Conservation (phyloP, 2,888 invertebrate species). For the Nomada fucata region DNA sequence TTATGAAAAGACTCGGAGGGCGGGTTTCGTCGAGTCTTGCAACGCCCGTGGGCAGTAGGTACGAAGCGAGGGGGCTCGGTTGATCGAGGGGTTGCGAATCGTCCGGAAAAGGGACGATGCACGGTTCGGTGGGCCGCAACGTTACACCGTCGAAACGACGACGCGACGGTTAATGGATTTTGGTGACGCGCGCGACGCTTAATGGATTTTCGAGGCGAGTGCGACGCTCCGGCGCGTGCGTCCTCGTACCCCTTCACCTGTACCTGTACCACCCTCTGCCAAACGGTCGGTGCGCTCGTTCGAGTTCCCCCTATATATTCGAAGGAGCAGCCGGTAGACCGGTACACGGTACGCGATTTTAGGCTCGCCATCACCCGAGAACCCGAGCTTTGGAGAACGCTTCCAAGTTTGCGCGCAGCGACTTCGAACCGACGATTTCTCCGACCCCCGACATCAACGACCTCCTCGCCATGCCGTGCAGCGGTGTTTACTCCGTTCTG, state of each 20-base stretch:
- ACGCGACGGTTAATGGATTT: constrained; percentile 35
- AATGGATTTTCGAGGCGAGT: constrained; percentile 39
- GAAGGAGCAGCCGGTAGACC: constrained; percentile 69
- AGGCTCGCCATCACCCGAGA: constrained; percentile 27
- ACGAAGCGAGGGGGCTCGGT: no score
- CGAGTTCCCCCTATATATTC: constrained; percentile 75
- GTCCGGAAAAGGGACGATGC: not conserved
- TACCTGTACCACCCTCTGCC: not conserved
- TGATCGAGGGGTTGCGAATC: not conserved
- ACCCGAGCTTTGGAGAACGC: not conserved
- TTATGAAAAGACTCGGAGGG: no score
- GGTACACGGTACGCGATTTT: constrained; percentile 67
- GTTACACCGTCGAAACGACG: not conserved
- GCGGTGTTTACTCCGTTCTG: constrained; percentile 6
- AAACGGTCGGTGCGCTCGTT: constrained; percentile 26
- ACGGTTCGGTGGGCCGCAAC: not conserved
- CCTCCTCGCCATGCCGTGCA: constrained; percentile 1
- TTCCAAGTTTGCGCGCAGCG: not conserved
- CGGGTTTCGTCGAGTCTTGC: not conserved
- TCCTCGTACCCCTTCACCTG: constrained; percentile 24
- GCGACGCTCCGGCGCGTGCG: constrained; percentile 41
- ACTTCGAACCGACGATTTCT: not conserved
- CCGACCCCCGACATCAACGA: not conserved
- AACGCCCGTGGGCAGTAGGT: not conserved
- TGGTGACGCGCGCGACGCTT: constrained; percentile 14